A percentile compares a stretch with the other conserved stretches of the same genome.
Evolutionary conservation across 2,797 vertebrate species (phyloP).

Genomic region (Oceanodroma leucorhoa): DNA sequence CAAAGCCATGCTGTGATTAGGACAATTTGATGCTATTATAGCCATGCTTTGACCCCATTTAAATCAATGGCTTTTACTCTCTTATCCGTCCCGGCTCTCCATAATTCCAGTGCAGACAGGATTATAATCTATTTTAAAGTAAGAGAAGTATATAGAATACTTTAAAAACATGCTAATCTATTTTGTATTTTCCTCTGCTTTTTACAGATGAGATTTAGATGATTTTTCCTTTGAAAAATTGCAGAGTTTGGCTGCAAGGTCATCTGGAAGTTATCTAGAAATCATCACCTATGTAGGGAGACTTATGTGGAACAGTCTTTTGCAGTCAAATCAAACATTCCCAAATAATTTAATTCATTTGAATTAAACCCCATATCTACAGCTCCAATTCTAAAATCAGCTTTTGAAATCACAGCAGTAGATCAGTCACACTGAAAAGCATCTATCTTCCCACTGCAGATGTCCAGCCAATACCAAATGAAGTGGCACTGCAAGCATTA

Average conservation of each 20-base stretch:
- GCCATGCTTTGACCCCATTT: background rate
- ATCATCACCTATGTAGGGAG: background rate
- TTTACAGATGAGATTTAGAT: background rate
- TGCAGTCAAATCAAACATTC: background rate
- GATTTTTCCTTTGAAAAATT: background rate
- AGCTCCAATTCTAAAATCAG: background rate
- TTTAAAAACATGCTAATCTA: background rate
- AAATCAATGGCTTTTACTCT: background rate
- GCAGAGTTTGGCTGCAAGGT: background rate
- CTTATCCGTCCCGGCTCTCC: accelerated
- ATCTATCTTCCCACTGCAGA: background rate
- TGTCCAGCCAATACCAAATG: background rate
- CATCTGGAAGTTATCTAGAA: background rate
- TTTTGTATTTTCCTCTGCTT: background rate
- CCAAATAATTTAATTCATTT: background rate
- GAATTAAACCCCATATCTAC: background rate
- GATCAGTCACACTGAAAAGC: background rate
- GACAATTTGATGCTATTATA: background rate
- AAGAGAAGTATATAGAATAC: background rate
- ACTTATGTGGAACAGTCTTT: background rate
- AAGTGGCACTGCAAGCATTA: background rate
- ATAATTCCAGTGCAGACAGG: background rate
- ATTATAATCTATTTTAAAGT: background rate
- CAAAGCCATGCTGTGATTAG: background rate
- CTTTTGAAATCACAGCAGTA: background rate